Conservation (phyloP, 2,888 invertebrate genomes). For the Melinaea menophilus region DNA sequence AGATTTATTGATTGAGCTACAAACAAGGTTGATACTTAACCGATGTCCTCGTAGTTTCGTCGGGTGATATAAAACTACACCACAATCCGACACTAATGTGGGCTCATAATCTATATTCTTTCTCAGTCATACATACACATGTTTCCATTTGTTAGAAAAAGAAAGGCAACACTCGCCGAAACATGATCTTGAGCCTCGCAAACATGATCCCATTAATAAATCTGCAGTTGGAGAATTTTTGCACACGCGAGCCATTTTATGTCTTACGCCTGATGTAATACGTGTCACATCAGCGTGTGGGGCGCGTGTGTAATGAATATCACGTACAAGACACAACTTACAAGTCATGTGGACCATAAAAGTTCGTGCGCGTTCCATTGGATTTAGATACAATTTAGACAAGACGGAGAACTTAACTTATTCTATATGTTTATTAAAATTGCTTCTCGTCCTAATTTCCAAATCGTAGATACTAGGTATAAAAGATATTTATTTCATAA, state of each 20-base stretch:
- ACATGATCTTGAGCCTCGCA: conserved; percentile 27
- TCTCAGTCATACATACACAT: conserved; percentile 9
- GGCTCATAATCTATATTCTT: conserved; percentile 19
- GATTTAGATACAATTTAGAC: conserved; percentile 6
- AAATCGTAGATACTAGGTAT: no score
- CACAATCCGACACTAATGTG: conserved; percentile 24
- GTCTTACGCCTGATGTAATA: background rate
- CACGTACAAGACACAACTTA: conserved; percentile 17
- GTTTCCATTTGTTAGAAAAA: conserved; percentile 13
- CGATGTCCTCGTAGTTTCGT: conserved; percentile 22
- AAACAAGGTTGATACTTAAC: conserved; percentile 10
- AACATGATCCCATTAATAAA: conserved; percentile 34
- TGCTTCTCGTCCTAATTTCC: no score
- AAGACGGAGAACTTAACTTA: background rate
- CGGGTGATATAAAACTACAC: conserved; percentile 24
- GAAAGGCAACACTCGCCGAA: conserved; percentile 17
- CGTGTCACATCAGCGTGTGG: conserved; percentile 7
- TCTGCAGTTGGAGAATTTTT: conserved; percentile 27
- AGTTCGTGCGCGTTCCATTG: conserved; percentile 5
- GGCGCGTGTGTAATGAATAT: conserved; percentile 25
- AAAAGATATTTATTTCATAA: no score
- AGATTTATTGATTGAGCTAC: background rate
- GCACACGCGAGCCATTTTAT: conserved; percentile 11
- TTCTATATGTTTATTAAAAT: background rate
- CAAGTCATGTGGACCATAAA: background rate